Percentiles rank a stretch among this genome's conserved stretches.
Conservation (phyloP, 1,140 invertebrate genomes). For the Pteromalus puparum region DNA sequence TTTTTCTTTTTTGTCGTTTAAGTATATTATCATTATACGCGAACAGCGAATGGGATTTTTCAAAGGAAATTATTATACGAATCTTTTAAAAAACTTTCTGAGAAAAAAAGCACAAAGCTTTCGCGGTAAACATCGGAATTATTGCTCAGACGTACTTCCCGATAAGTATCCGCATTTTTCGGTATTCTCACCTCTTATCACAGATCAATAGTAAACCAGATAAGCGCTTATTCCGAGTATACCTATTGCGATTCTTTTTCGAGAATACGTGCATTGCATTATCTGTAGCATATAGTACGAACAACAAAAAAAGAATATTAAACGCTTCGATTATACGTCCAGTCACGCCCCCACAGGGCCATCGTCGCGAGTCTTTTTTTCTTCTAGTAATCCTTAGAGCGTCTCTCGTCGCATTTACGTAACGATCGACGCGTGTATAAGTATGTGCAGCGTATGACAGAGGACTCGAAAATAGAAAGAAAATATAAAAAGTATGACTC, state of each 20-base stretch:
- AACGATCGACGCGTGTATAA: neutral
- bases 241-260: too few relatives aligned
- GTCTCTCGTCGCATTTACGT: neutral
- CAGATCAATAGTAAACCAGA: neutral
- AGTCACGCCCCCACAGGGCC: too few relatives aligned
- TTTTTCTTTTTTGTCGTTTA: neutral
- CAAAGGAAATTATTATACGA: neutral
- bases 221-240: neutral
- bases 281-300: neutral
- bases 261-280: too few relatives aligned
- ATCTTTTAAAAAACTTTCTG: neutral
- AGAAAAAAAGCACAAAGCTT: neutral
- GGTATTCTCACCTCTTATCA: neutral
- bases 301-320: neutral
- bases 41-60: neutral
- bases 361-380: neutral
- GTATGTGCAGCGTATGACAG: neutral
- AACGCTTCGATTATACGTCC: too few relatives aligned
- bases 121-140: neutral
- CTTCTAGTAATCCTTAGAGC: neutral
- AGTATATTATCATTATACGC: neutral
- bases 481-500: constrained; percentile 30
- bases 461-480: constrained; percentile 16
- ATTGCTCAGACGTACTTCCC: too few relatives aligned
- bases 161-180: neutral